These are phyloP conservation scores for Drosophila biarmipes DNA, from an alignment of 1,140 invertebrate genomes.

Conservation along the genomic window DNA sequence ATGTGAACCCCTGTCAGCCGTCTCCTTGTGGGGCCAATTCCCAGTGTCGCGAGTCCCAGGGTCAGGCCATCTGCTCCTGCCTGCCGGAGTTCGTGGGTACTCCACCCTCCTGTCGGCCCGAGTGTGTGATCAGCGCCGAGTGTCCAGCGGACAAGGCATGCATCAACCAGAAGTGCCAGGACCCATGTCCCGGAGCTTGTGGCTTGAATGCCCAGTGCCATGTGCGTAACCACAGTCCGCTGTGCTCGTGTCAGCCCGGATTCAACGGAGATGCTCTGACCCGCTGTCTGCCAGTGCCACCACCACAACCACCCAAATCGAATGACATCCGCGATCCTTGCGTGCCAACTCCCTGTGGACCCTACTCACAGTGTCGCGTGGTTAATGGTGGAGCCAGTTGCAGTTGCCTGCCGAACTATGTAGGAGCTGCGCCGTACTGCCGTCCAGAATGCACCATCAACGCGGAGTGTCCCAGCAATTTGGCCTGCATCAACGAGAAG, in stretches of 20 bases:
- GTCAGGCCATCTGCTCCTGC: slow-evolving; percentile 92
- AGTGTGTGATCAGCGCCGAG: slow-evolving; percentile 93
- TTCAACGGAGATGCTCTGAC: slow-evolving; percentile 94
- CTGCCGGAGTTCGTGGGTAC: slow-evolving; percentile 90
- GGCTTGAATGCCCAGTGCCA: slow-evolving; percentile 92
- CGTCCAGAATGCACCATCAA: slow-evolving; percentile 90
- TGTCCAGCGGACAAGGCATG: slow-evolving; percentile 92
- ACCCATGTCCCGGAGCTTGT: slow-evolving; percentile 93
- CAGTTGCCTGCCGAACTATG: slow-evolving; percentile 88
- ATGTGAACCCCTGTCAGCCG: slow-evolving; percentile 90
- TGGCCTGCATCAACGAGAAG: slow-evolving; percentile 89
- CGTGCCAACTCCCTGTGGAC: slow-evolving; percentile 90
- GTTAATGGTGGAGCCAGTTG: slow-evolving; percentile 88
- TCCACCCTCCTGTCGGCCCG: slow-evolving; percentile 91
- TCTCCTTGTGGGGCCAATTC: slow-evolving; percentile 90
- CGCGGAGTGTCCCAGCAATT: slow-evolving; percentile 88
- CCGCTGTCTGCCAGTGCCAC: slow-evolving; percentile 87
- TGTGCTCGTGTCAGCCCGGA: slow-evolving; percentile 90
- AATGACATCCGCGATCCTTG: slow-evolving; percentile 88
- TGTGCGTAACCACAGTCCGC: slow-evolving; percentile 93
- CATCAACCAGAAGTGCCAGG: slow-evolving; percentile 92
- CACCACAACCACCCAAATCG: slow-evolving; percentile 85
- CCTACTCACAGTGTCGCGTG: slow-evolving; percentile 89
- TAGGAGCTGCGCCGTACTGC: slow-evolving; percentile 89
- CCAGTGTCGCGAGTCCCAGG: slow-evolving; percentile 89